Conservation (phyloP, 2,113 vertebrate genomes). For the Charina bottae region DNA sequence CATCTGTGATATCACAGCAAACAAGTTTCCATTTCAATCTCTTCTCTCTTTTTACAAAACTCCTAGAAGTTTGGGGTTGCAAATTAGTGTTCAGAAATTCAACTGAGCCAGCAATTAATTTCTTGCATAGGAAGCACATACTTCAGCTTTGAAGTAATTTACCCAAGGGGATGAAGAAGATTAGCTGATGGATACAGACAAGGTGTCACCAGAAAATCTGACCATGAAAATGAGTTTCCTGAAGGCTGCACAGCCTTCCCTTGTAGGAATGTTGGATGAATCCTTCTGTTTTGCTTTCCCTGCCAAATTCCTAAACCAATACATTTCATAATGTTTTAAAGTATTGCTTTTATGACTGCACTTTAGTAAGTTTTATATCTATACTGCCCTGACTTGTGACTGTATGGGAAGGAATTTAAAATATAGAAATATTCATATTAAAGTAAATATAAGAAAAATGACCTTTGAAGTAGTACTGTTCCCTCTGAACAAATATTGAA, state of each 20-base stretch:
- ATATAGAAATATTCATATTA: not conserved
- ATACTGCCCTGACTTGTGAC: not conserved
- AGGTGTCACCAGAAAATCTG: slow-evolving; percentile 25
- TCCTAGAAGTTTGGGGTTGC: not conserved
- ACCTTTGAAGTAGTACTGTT: slow-evolving; percentile 33
- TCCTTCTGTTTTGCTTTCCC: not conserved
- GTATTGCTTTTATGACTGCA: not conserved
- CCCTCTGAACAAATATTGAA: slow-evolving; percentile 52
- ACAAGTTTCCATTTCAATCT: not conserved
- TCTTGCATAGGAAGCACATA: slow-evolving; percentile 26
- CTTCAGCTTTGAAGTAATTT: slow-evolving; percentile 31
- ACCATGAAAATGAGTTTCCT: slow-evolving; percentile 3
- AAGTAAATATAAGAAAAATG: slow-evolving; percentile 19
- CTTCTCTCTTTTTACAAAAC: not conserved
- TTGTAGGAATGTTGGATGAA: not conserved
- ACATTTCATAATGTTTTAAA: not conserved
- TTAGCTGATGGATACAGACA: not conserved
- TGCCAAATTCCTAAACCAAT: not conserved
- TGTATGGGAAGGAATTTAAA: not conserved
- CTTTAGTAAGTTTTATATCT: not conserved
- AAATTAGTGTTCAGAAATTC: not conserved
- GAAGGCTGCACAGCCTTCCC: not conserved
- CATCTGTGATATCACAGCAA: not conserved
- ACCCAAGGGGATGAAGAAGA: slow-evolving; percentile 7
- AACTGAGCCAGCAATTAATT: slow-evolving; percentile 29